Base-by-base conservation (phyloP, 2,797 vertebrate species). In the Clangula hyemalis region DNA sequence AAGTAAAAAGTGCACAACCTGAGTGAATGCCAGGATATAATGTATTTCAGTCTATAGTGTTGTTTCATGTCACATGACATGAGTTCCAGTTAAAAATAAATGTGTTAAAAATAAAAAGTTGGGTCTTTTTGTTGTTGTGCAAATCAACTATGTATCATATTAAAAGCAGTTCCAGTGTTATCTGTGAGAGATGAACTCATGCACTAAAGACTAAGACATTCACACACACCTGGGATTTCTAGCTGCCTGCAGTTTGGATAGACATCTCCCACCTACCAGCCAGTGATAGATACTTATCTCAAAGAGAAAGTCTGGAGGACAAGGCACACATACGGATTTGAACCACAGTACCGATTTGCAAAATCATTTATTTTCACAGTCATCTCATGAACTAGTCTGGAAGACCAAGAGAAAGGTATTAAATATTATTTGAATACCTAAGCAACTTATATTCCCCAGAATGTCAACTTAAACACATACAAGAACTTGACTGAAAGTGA, bases 361-460 rank as follows among this genome's bases (percentile, higher is more conserved):
- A 41, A 74, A 85, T 6, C 10, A 58, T 16, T 71, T 68, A 28
- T 58, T 90, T 85, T 79, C 41, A 45, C 14, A 75, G 25, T 57
- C 27, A 28, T 25, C 12, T 85, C 34, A 57, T 77, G 12, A 83
- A 61, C 6, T 60, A 54, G 10, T 58, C 39, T 89, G 49, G 43
- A 90, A 70, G 14, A 85, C 60, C 41, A 89, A 77, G 43, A 53
- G 56, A 89, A 90, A 76, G 3, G 3, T 60, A 5, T 60, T 68
- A 87, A 87, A 38, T 76, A 74, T 56, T 83, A 58, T 87, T 80
- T 71, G 34, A 92, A 87, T 79, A 61, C 7, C 15, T 27, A 75
- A 87, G 10, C 3, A 77, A 41, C 60, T 62, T 10, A 15, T 85
- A 57, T 74, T 76, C 6, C 13, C 24, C 69, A 76, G 49, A 82